These are phyloP conservation scores for Nesogale talazaci DNA, from an alignment of 2,113 vertebrate genomes.

Conservation along the genomic window DNA sequence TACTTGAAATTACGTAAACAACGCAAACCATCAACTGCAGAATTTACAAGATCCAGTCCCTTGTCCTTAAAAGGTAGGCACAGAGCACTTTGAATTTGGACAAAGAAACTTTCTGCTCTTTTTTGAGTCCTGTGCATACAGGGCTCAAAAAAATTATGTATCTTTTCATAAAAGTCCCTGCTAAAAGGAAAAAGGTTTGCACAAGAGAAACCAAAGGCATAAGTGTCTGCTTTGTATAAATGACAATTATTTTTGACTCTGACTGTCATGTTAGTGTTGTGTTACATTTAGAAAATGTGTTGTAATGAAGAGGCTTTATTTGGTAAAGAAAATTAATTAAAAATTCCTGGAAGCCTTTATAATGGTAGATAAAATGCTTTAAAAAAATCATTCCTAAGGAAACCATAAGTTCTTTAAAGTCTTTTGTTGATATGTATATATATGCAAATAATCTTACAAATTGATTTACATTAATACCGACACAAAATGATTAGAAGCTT, in stretches of 20 bases:
- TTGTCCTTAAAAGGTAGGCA: constrained; percentile 92
- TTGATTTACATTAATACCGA: constrained; percentile 52
- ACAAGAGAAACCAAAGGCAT: too few species aligned
- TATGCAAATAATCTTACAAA: constrained; percentile 54
- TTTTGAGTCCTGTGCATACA: too few species aligned
- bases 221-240: constrained; percentile 52
- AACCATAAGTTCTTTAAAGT: constrained; percentile 60
- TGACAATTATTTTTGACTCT: constrained; percentile 57
- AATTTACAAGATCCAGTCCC: constrained; percentile 85
- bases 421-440: constrained; percentile 12
- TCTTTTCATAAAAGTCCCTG: too few species aligned
- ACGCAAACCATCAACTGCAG: constrained; percentile 83
- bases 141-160: too few species aligned
- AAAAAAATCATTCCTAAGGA: constrained; percentile 74
- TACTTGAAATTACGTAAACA: constrained; percentile 86
- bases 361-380: constrained; percentile 50
- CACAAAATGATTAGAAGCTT: constrained; percentile 43
- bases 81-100: constrained; percentile 63
- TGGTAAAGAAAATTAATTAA: constrained; percentile 61
- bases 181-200: too few species aligned
- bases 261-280: constrained; percentile 60
- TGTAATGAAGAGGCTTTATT: constrained; percentile 69
- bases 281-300: constrained; percentile 70
- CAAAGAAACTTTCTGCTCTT: constrained; percentile 49
- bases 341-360: constrained; percentile 56